Conservation (phyloP, 23 tunicate species). For the Trididemnum nubilum region DNA sequence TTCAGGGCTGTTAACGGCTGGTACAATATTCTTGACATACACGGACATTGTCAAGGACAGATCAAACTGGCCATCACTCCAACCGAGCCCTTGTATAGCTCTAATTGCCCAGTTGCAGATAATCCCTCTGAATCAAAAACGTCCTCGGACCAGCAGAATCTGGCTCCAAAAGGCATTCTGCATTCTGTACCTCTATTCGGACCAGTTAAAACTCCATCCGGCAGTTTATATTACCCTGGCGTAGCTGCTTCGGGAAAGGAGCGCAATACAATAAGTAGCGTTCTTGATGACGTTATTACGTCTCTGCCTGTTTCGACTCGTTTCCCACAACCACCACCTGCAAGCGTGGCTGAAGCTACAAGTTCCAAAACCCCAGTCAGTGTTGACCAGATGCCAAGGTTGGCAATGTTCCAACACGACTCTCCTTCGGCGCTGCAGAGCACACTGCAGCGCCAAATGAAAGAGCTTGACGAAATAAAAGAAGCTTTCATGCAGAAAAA, state of each 20-base stretch:
- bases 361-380: background rate
- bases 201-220: slow-evolving; percentile 88
- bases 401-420: slow-evolving; percentile 34
- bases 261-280: slow-evolving; percentile 20
- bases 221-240: slow-evolving; percentile 81
- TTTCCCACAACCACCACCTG: background rate
- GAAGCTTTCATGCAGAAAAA: slow-evolving; percentile 40
- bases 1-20: slow-evolving; percentile 86
- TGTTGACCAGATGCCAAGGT: slow-evolving; percentile 1
- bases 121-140: background rate
- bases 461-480: slow-evolving; percentile 74
- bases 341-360: background rate
- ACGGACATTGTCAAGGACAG: slow-evolving; percentile 89
- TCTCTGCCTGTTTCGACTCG: background rate
- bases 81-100: slow-evolving; percentile 5
- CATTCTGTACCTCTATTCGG: slow-evolving; percentile 53
- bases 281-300: background rate
- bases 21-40: slow-evolving; percentile 85
- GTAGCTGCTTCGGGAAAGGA: slow-evolving; percentile 35
- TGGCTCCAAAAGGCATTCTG: background rate
- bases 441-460: slow-evolving; percentile 70
- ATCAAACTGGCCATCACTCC: slow-evolving; percentile 86
- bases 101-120: background rate
- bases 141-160: background rate
- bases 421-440: slow-evolving; percentile 40